Evolutionary conservation across 2,797 vertebrate species (phyloP).

Genomic region (Echeneis naucrates): DNA sequence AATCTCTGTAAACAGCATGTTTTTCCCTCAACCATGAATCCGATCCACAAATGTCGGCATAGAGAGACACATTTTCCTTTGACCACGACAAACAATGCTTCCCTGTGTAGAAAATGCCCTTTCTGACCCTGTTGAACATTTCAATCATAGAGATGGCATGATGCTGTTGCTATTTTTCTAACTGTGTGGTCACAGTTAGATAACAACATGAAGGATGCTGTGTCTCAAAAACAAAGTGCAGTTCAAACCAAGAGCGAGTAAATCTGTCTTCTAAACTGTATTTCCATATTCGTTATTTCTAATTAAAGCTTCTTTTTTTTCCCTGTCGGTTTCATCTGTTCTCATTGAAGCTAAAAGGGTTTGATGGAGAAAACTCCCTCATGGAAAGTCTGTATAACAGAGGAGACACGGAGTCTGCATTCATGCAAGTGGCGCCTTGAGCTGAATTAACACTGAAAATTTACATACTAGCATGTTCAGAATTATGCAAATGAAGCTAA

Average conservation of each 20-base stretch:
- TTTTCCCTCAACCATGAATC: constrained; percentile 33
- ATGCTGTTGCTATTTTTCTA: constrained; percentile 38
- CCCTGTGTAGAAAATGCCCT: constrained; percentile 56
- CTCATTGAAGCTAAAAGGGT: not conserved
- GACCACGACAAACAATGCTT: constrained; percentile 48
- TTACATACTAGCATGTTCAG: not conserved
- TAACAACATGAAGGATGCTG: constrained; percentile 40
- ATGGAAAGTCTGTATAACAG: constrained; percentile 10
- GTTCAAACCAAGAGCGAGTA: not conserved
- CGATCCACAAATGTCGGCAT: constrained; percentile 15
- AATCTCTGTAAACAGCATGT: constrained; percentile 40
- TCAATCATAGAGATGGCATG: constrained; percentile 44
- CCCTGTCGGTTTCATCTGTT: not conserved
- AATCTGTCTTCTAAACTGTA: not conserved
- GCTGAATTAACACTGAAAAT: not conserved
- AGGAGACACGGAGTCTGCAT: not conserved
- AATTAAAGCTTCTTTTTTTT: constrained; percentile 18
- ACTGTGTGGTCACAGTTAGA: constrained; percentile 41
- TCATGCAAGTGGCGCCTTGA: not conserved
- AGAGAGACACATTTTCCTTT: constrained; percentile 43
- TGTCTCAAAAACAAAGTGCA: constrained; percentile 40
- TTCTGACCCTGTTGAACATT: constrained; percentile 44
- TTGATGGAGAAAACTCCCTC: constrained; percentile 4
- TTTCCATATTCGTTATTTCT: constrained; percentile 6
- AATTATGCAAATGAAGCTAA: not conserved